Evolutionary conservation across 1,140 invertebrate species (phyloP).

Genomic region (Zaprionus tsacasi): DNA sequence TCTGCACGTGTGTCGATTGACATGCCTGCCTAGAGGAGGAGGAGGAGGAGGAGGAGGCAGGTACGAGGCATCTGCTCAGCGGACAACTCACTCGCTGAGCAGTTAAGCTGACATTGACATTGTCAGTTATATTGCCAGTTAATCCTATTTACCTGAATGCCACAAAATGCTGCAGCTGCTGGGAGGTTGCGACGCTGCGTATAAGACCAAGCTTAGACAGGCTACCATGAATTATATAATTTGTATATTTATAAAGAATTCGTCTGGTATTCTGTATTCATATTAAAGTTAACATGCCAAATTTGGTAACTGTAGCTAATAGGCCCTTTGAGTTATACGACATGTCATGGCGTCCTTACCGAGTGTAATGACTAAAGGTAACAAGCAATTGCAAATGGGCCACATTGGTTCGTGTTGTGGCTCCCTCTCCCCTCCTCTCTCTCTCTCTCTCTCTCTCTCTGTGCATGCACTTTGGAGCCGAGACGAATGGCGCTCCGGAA

Average conservation of each 20-base stretch:
- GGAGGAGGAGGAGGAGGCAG: background rate
- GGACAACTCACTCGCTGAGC: constrained; percentile 37
- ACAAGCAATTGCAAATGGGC: constrained; percentile 40
- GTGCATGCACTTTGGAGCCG: constrained; percentile 23
- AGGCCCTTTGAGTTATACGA: background rate
- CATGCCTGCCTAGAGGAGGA: background rate
- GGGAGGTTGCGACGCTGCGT: background rate
- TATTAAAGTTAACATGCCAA: background rate
- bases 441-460: background rate
- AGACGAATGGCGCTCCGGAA: constrained; percentile 61
- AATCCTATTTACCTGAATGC: constrained; percentile 55
- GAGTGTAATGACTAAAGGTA: constrained; percentile 21
- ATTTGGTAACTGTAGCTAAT: background rate
- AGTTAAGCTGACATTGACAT: constrained; percentile 66
- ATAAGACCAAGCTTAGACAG: too few relatives aligned
- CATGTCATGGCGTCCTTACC: background rate
- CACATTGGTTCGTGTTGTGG: constrained; percentile 21
- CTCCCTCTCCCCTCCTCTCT: background rate
- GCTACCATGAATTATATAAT: too few relatives aligned
- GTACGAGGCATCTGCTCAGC: constrained; percentile 16
- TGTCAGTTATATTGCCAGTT: constrained; percentile 34
- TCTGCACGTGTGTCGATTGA: constrained; percentile 49
- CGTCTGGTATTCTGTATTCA: background rate
- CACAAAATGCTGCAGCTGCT: background rate
- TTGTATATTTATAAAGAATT: too few relatives aligned